Evolutionary conservation across 2,888 invertebrate species (phyloP).

Genomic region (Germaria angustata): DNA sequence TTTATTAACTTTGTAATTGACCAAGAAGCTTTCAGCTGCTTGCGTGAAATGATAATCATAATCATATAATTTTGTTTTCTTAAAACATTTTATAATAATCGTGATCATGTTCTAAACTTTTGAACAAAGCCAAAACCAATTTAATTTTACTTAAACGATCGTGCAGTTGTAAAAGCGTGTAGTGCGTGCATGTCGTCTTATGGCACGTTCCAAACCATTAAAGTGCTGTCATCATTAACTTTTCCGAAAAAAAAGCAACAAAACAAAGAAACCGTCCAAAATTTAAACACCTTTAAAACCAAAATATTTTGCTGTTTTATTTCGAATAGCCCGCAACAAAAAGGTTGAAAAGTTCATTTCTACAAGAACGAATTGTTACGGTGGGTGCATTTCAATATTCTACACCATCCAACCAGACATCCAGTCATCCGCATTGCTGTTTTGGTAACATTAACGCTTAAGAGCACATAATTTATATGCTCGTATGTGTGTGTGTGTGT

Average conservation of each 20-base stretch:
- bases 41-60: too few relatives aligned
- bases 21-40: too few relatives aligned
- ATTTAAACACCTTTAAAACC: slow-evolving; percentile 34
- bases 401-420: slow-evolving; percentile 18
- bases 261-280: slow-evolving; percentile 3
- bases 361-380: slow-evolving; percentile 47
- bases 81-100: slow-evolving; percentile 18
- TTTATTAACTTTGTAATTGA: too few relatives aligned
- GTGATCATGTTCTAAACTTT: slow-evolving; percentile 34
- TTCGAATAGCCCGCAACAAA: slow-evolving; percentile 24
- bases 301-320: slow-evolving; percentile 24
- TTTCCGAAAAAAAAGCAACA: slow-evolving; percentile 16
- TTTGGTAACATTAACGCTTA: slow-evolving; percentile 46
- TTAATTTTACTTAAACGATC: slow-evolving; percentile 24
- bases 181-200: slow-evolving; percentile 37
- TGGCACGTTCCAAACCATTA: slow-evolving; percentile 65
- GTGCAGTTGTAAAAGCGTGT: slow-evolving; percentile 8
- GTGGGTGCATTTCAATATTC: slow-evolving; percentile 47
- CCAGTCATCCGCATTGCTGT: slow-evolving; percentile 12
- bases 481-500: too few relatives aligned
- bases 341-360: slow-evolving; percentile 43
- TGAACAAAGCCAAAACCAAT: not conserved
- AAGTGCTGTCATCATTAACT: slow-evolving; percentile 55
- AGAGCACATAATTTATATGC: not conserved
- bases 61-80: not conserved